phyloP scores from a whole-genome alignment of 2,113 vertebrate genomes.

The Prietella phreatophila region DNA sequence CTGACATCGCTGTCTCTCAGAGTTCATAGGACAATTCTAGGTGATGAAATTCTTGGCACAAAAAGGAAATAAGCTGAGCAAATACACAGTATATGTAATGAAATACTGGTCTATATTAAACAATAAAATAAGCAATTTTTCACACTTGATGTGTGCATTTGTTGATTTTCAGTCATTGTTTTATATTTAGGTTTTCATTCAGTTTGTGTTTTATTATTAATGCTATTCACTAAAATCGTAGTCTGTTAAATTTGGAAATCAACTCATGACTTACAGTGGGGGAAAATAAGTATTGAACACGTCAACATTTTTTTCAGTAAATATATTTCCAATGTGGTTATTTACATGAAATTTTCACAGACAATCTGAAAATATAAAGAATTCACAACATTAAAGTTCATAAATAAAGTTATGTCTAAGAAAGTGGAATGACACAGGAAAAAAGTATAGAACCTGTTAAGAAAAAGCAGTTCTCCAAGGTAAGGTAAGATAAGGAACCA shows the following conservation, averaged over 20 bases:
- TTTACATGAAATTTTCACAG: too few relatives aligned
- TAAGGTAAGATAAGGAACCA: too few relatives aligned
- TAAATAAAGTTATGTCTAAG: too few relatives aligned
- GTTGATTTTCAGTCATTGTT: background rate
- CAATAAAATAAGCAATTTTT: background rate
- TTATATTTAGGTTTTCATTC: too few relatives aligned
- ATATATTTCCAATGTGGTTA: too few relatives aligned
- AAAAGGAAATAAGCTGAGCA: background rate
- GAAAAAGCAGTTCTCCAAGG: too few relatives aligned
- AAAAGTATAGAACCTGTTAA: too few relatives aligned
- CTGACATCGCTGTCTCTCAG: slow-evolving; percentile 9
- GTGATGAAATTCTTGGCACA: slow-evolving; percentile 2
- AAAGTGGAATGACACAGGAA: too few relatives aligned
- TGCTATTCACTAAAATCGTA: background rate
- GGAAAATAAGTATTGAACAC: too few relatives aligned
- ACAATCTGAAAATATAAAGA: too few relatives aligned
- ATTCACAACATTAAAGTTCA: too few relatives aligned
- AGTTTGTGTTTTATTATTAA: background rate
- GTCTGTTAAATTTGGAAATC: background rate
- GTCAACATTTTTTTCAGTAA: too few relatives aligned
- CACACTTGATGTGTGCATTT: background rate
- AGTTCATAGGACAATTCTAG: slow-evolving; percentile 5
- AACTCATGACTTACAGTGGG: background rate
- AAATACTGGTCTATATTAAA: background rate
- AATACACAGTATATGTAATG: background rate